Evolutionary conservation across 2,888 invertebrate species (phyloP), one percentile per base, ranked within the genome.

Genomic region (Leptopilina drosophilae): DNA sequence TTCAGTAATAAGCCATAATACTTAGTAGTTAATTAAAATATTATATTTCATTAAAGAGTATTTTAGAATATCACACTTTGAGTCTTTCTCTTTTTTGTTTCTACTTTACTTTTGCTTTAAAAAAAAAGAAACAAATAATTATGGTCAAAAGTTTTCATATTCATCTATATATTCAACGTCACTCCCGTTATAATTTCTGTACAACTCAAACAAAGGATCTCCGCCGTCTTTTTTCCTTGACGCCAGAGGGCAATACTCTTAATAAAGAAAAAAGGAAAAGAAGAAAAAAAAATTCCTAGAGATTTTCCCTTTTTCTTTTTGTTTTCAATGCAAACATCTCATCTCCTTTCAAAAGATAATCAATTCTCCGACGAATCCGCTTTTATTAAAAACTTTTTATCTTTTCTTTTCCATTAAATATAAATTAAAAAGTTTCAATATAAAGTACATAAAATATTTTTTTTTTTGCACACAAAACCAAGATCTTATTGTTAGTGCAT

Each of bases 241-340:
- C 66, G 42, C 42, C 46, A 66, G 66, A 42, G 66, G 66, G 66
- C 66, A 66, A 15, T n/a, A 66, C 66, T 66, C 42, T 66, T 66
- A 66, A 66, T 66, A 49, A 4, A 33, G 33, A 33, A 33, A 33
- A 33, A 33, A 33, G 33, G 5, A 33, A 33, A 33, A 33, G 33
- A 14, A 65, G n/a, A 66, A 66, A 40, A 49, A 49, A 49, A 49
- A 49, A 49, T 9, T 42, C 42, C 15, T 62, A 46, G 66, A 66
- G 42, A 40, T 42, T 42, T 42, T 66, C 9, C 20, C 8, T 49
- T 11, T 49, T 12, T 11, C 49, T 49, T 49, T 49, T 12, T 49
- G 6, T 42, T 42, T 42, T 33, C 33, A 33, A 33, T 42, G 42
- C 42, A 42, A 65, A 40, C 33, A 14, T 33, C 40, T 64, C 33